A percentile compares a stretch with the other conserved stretches of the same genome.
These are phyloP conservation scores for Drosophila antonietae DNA, from an alignment of 2,888 invertebrate genomes.

Conservation along the genomic window DNA sequence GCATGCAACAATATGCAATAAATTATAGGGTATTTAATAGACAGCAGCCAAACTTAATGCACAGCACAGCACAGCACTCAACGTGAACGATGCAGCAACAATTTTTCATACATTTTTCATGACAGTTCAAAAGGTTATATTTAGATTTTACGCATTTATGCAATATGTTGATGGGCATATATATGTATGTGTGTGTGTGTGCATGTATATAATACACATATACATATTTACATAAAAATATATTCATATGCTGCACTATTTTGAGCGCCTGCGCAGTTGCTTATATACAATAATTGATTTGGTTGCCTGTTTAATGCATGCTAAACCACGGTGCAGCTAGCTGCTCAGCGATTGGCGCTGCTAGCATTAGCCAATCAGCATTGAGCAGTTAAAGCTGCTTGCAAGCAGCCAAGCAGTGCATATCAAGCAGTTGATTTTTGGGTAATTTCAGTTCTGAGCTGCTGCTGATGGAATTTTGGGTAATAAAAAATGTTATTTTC, in stretches of 20 bases:
- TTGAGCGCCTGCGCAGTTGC: slow-evolving; percentile 36
- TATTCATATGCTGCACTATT: not conserved
- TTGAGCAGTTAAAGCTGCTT: slow-evolving; percentile 30
- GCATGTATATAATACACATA: not conserved
- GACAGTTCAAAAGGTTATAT: slow-evolving; percentile 16
- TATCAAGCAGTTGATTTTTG: slow-evolving; percentile 21
- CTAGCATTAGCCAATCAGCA: slow-evolving; percentile 33
- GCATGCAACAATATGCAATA: not conserved
- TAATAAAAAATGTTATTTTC: not conserved
- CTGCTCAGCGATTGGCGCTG: slow-evolving; percentile 22
- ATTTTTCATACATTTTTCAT: slow-evolving; percentile 31
- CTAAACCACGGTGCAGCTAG: slow-evolving; percentile 36
- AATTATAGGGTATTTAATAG: slow-evolving; percentile 7
- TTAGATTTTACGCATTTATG: slow-evolving; percentile 18
- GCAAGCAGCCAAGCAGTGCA: slow-evolving; percentile 18
- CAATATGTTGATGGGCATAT: slow-evolving; percentile 10
- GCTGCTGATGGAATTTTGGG: not conserved
- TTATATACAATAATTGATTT: slow-evolving; percentile 11
- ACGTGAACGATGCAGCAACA: slow-evolving; percentile 28
- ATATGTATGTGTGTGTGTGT: not conserved
- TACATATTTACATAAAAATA: not conserved
- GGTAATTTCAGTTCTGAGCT: not conserved
- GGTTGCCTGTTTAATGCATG: not conserved
- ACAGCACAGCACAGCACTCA: slow-evolving; percentile 13
- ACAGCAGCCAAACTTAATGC: slow-evolving; percentile 21